phyloP scores from a whole-genome alignment of 2,888 invertebrate genomes.

The Sinotaia quadrata region DNA sequence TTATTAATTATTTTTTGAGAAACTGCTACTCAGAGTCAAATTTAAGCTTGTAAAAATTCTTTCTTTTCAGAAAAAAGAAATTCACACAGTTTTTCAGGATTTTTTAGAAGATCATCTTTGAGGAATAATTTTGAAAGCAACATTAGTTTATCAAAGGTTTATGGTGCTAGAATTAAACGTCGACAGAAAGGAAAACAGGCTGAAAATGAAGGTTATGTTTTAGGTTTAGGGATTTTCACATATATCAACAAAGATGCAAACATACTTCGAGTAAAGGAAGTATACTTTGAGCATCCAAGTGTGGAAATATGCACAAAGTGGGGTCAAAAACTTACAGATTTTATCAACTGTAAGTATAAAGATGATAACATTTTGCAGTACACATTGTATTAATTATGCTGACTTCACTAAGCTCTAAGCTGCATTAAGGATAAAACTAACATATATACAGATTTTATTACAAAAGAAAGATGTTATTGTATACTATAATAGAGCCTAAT shows the following conservation, averaged over 20 bases:
- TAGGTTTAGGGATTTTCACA: slow-evolving; percentile 41
- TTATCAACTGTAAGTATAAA: slow-evolving; percentile 43
- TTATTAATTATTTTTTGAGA: too few species aligned
- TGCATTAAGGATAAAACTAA: too few species aligned
- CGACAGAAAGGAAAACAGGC: slow-evolving; percentile 42
- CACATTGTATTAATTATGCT: too few species aligned
- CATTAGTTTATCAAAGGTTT: slow-evolving; percentile 44
- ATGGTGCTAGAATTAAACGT: slow-evolving; percentile 52
- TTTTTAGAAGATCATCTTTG: slow-evolving; percentile 32
- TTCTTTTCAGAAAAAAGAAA: slow-evolving; percentile 32
- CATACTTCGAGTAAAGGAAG: slow-evolving; percentile 44
- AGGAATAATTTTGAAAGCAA: slow-evolving; percentile 29
- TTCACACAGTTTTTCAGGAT: slow-evolving; percentile 32
- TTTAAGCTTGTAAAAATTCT: too few species aligned
- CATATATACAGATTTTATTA: too few species aligned
- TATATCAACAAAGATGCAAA: slow-evolving; percentile 48
- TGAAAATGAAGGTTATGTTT: slow-evolving; percentile 52
- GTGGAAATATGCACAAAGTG: slow-evolving; percentile 54
- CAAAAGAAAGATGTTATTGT: too few species aligned
- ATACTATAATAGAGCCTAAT: too few species aligned
- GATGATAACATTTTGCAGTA: too few species aligned
- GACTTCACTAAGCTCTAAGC: too few species aligned
- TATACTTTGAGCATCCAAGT: slow-evolving; percentile 62
- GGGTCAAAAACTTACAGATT: slow-evolving; percentile 45
- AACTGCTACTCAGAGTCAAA: too few species aligned